Conservation (phyloP, 2,113 vertebrate species). For the Mormyrus iriodes region DNA sequence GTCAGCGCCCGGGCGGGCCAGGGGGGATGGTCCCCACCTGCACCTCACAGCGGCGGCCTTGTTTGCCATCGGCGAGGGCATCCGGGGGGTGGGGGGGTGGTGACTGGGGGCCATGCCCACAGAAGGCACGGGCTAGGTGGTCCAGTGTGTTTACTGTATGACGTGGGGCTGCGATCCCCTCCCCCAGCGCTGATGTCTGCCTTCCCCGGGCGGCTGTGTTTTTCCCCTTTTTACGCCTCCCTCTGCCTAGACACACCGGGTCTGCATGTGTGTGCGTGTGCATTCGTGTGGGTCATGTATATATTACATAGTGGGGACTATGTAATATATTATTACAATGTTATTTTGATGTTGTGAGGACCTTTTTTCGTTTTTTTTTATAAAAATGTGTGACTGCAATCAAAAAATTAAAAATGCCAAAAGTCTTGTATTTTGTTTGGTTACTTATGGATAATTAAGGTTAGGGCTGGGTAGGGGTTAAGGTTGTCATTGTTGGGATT, state of each 20-base stretch:
- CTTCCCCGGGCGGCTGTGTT: neutral
- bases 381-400: neutral
- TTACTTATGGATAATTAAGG: neutral
- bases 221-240: neutral
- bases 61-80: neutral
- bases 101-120: neutral
- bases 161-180: constrained; percentile 50
- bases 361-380: neutral
- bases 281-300: neutral
- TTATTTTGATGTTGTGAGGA: neutral
- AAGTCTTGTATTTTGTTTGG: neutral
- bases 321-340: no score
- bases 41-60: neutral
- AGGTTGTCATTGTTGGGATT: neutral
- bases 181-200: constrained; percentile 6
- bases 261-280: neutral
- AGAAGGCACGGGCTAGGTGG: constrained; percentile 53
- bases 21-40: constrained; percentile 9
- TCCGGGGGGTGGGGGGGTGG: neutral
- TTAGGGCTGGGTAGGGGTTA: neutral
- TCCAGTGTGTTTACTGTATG: constrained; percentile 60
- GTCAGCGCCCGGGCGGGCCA: neutral
- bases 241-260: neutral
- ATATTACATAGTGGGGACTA: neutral
- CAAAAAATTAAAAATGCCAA: neutral